These are phyloP conservation scores for Sturnira hondurensis DNA, from an alignment of 2,113 vertebrate species.

Conservation along the genomic window DNA sequence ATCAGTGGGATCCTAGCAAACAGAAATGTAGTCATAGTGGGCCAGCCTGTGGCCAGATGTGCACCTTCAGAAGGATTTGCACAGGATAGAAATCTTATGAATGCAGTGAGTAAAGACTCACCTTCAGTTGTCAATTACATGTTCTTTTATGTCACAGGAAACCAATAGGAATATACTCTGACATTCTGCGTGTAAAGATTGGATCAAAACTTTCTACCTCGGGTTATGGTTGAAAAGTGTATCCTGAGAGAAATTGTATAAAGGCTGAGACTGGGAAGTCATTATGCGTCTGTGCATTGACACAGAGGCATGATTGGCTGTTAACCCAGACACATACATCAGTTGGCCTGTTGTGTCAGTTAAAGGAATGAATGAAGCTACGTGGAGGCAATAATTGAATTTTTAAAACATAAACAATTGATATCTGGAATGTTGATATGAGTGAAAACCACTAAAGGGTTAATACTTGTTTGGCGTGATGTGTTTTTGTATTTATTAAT, in stretches of 20 bases:
- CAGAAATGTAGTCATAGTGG: conserved; percentile 12
- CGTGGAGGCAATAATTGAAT: not conserved
- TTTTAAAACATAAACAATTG: not conserved
- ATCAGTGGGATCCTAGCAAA: not conserved
- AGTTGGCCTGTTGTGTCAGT: not conserved
- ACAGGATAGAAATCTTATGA: not conserved
- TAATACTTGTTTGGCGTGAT: not conserved
- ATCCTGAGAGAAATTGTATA: not conserved
- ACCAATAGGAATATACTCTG: not conserved
- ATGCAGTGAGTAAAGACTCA: not conserved
- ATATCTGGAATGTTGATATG: not conserved
- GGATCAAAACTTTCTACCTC: not conserved
- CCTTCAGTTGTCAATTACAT: conserved; percentile 46
- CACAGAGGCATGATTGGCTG: not conserved
- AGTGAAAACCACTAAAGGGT: not conserved
- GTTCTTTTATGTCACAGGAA: conserved; percentile 51
- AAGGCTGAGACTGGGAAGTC: not conserved
- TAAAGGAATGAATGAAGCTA: not conserved
- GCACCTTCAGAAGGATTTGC: not conserved
- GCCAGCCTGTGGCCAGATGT: conserved; percentile 10
- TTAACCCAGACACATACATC: not conserved
- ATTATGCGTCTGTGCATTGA: not conserved
- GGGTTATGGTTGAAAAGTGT: not conserved
- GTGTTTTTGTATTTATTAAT: not conserved
- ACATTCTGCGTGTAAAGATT: not conserved